Percentiles rank a stretch among this genome's conserved stretches.
Evolutionary conservation across 2,888 invertebrate species (phyloP).

Genomic region (Uropetala carovei): DNA sequence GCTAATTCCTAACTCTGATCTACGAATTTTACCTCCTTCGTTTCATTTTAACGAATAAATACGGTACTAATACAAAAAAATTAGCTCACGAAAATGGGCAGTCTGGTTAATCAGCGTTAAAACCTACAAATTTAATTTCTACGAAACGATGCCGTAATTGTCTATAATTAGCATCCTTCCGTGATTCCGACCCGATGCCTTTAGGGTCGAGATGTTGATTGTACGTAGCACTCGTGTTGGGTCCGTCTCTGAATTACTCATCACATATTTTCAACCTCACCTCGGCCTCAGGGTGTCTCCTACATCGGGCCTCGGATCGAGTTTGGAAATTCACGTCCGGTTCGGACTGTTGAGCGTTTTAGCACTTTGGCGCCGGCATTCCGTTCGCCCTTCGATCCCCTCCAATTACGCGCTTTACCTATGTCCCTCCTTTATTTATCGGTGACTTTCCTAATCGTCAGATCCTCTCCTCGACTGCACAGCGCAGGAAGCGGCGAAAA

Average conservation of each 20-base stretch:
- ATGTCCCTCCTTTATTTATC: no score
- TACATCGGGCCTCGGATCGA: not conserved
- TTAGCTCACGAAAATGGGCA: no score
- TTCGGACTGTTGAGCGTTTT: not conserved
- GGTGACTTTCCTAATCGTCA: not conserved
- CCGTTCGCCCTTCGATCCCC: not conserved
- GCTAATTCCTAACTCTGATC: no score
- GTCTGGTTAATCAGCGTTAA: no score
- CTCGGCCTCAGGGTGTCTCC: not conserved
- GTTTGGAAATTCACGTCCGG: not conserved
- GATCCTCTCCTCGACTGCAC: not conserved
- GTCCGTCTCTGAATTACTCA: not conserved
- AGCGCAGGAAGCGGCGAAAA: not conserved
- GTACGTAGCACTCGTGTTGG: not conserved
- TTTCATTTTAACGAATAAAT: no score
- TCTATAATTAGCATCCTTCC: not conserved
- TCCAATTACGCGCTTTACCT: not conserved
- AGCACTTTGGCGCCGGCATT: not conserved
- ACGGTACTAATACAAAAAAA: no score
- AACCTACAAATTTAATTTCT: no score
- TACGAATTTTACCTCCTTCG: no score
- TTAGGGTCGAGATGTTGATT: not conserved
- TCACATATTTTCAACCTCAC: not conserved
- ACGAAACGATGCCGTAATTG: not conserved
- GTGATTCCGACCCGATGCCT: not conserved